Conservation (phyloP, 2,797 vertebrate species). For the Malurus leucopterus region DNA sequence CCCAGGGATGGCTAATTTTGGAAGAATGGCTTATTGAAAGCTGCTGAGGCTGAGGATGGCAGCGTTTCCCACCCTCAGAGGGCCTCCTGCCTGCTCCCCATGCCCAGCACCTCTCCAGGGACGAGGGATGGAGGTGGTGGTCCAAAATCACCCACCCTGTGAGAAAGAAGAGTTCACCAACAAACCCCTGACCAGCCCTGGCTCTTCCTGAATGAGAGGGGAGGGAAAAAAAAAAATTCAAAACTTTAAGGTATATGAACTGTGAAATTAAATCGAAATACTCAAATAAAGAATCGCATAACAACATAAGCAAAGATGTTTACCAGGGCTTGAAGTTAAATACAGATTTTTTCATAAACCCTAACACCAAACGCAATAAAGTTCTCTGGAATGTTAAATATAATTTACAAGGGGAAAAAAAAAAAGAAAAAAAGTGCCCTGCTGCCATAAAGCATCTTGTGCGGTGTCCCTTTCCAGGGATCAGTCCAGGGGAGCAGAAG, state of each 20-base stretch:
- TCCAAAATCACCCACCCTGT: neutral
- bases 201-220: slow-evolving; percentile 36
- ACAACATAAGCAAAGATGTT: slow-evolving; percentile 79
- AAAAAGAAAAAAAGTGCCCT: slow-evolving; percentile 27
- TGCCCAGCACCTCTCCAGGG: neutral
- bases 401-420: slow-evolving; percentile 61
- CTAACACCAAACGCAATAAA: slow-evolving; percentile 71
- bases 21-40: neutral
- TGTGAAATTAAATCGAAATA: slow-evolving; percentile 82
- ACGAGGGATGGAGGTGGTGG: neutral
- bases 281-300: slow-evolving; percentile 76
- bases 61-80: neutral
- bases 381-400: slow-evolving; percentile 78
- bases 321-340: slow-evolving; percentile 83
- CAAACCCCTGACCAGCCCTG: neutral
- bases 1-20: neutral
- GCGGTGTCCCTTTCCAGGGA: neutral
- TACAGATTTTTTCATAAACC: slow-evolving; percentile 78
- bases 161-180: neutral
- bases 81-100: neutral
- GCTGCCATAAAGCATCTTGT: slow-evolving; percentile 7
- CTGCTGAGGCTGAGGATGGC: neutral
- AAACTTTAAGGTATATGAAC: slow-evolving; percentile 80
- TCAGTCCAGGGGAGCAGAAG: neutral
- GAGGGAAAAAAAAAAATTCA: slow-evolving; percentile 45